Evolutionary conservation across 1,140 invertebrate genomes (phyloP).

Genomic region (Triops longicaudatus): DNA sequence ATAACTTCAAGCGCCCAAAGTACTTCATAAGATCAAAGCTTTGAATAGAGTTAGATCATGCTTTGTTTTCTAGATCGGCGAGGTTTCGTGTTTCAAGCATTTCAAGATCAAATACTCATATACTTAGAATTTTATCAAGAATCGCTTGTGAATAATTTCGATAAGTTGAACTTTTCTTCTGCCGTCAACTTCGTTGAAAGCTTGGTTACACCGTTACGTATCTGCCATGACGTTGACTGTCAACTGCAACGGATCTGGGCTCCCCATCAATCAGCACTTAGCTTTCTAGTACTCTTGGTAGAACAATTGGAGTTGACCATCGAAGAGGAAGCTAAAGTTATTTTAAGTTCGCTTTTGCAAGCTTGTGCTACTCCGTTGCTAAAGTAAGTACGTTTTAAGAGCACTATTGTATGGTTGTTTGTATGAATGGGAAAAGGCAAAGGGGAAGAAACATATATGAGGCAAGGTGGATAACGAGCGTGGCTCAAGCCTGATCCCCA

Average conservation of each 20-base stretch:
- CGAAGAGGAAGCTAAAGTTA: not conserved
- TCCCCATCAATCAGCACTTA: not conserved
- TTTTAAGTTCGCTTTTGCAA: not conserved
- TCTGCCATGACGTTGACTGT: not conserved
- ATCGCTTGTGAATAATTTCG: not conserved
- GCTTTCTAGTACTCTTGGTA: not conserved
- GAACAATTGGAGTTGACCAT: not conserved
- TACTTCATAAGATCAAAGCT: not conserved
- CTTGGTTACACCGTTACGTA: not conserved
- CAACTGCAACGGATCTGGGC: not conserved
- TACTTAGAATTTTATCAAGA: not conserved
- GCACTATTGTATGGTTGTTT: too few relatives aligned
- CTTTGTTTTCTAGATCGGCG: not conserved
- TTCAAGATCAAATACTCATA: not conserved
- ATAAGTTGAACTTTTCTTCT: not conserved
- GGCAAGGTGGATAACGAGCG: too few relatives aligned
- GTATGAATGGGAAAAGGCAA: too few relatives aligned
- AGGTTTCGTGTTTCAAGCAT: not conserved
- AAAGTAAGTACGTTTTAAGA: not conserved
- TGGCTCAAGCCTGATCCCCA: too few relatives aligned
- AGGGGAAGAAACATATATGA: too few relatives aligned
- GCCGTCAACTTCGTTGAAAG: not conserved
- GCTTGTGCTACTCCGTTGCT: not conserved
- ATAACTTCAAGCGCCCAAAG: not conserved
- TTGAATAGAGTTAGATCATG: not conserved